Conservation (phyloP, 2,888 invertebrate genomes). For the Sicus ferrugineus region DNA sequence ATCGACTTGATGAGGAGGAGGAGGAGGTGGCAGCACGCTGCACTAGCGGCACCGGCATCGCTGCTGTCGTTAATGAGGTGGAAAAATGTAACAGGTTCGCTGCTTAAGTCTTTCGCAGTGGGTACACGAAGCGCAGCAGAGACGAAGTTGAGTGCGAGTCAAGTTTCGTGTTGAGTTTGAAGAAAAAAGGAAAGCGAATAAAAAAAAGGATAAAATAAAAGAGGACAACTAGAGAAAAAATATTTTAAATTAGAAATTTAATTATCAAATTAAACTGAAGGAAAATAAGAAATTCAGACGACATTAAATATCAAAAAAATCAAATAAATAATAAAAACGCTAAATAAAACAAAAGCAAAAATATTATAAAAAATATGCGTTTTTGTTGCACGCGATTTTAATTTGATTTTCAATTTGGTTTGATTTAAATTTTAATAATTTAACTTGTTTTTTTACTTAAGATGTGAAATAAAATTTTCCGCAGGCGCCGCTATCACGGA, state of each 20-base stretch:
- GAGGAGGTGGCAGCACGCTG: neutral
- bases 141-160: neutral
- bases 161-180: neutral
- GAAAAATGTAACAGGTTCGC: constrained; percentile 24
- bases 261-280: too few relatives aligned
- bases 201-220: neutral
- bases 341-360: constrained; percentile 37
- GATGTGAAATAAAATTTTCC: too few relatives aligned
- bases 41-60: neutral
- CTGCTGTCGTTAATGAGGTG: constrained; percentile 14
- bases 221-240: too few relatives aligned
- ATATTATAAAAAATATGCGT: too few relatives aligned
- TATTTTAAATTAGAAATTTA: too few relatives aligned
- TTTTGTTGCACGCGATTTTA: too few relatives aligned
- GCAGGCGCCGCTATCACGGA: neutral
- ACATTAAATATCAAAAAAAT: constrained; percentile 38
- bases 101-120: constrained; percentile 18
- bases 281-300: constrained; percentile 11
- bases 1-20: constrained; percentile 3
- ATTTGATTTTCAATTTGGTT: too few relatives aligned
- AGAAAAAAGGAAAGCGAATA: neutral
- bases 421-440: too few relatives aligned
- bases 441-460: too few relatives aligned
- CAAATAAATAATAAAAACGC: constrained; percentile 3
- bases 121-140: neutral